These are phyloP conservation scores for Tapirus indicus DNA, from an alignment of 2,797 vertebrate species.

Conservation along the genomic window DNA sequence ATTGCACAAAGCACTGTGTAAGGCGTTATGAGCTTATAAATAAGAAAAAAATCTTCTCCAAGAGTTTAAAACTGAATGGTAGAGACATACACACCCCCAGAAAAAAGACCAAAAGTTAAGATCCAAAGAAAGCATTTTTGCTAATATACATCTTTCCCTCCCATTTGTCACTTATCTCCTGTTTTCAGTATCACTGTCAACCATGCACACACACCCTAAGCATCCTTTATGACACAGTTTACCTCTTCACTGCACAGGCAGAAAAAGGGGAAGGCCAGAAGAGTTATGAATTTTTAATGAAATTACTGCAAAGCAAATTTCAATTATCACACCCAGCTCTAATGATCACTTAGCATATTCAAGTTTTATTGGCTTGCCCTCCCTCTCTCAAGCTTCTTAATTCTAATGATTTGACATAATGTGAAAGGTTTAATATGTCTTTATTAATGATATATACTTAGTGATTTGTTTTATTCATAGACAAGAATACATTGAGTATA, in stretches of 20 bases:
- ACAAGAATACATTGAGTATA: slow-evolving; percentile 57
- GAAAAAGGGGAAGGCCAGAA: not conserved
- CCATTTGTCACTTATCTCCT: accelerated
- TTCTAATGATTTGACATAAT: slow-evolving; percentile 80
- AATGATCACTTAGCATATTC: slow-evolving; percentile 70
- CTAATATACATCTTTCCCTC: accelerated
- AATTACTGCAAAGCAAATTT: slow-evolving; percentile 82
- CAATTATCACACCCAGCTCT: slow-evolving; percentile 79
- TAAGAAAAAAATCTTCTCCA: not conserved
- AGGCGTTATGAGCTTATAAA: not conserved
- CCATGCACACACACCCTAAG: accelerated
- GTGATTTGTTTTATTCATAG: slow-evolving; percentile 72
- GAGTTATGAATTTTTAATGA: slow-evolving; percentile 81
- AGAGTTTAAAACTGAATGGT: not conserved
- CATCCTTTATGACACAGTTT: not conserved
- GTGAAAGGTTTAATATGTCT: slow-evolving; percentile 77
- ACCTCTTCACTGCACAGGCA: not conserved
- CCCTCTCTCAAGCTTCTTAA: slow-evolving; percentile 70
- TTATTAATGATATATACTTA: slow-evolving; percentile 78
- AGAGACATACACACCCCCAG: too few species aligned
- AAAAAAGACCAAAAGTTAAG: too few species aligned
- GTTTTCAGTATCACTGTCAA: accelerated
- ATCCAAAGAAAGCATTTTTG: not conserved
- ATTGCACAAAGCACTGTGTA: not conserved
- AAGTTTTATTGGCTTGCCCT: slow-evolving; percentile 69